Base-by-base conservation (phyloP, 2,888 invertebrate species). In the Clivina fossor region DNA sequence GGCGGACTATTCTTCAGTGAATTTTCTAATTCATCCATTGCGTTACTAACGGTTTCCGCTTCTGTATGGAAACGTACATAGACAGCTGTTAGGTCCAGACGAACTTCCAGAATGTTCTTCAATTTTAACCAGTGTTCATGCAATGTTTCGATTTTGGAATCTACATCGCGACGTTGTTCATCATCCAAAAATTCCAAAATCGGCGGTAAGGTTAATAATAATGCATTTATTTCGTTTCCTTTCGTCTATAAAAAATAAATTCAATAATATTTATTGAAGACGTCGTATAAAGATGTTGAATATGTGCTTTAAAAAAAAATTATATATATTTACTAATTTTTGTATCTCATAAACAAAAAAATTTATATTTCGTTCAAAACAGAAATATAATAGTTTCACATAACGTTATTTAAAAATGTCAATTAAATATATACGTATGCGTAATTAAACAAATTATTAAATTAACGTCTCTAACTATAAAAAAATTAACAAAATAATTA, bases 41-140 rank as follows among this genome's bases (percentile, higher is more conserved):
- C 83, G 57, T 77, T 78, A 58, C 79, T 78, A 40, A 89, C 77
- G 67, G 82, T 80, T 57, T 83, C 80, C 15, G 85, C 84, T 60
- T 82, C 80, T 65, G 82, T 80, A 64, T 87, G 86, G 73, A 90
- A 89, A 62, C 85, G 82, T 33, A 86, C 82, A 65, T 88, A 87
- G 59, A 83, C 71, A 33, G 80, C 79, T 11, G 84, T 80, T 13
- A 88, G 74, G 59, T 84, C 81, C 56, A 89, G 79, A 54, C 90
- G 80, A 55, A 76, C 77, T 57, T 84, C 77, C 4, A 86, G 71
- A 19, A 80, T 69, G 59, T 79, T 79, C 63, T 82, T 81, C 4
- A 84, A 73, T 58, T 80, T 78, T 20, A 79, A 74, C 85, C 85
- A 86, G 43, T 82, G 78, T 28, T 81, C 78, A 56, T 81, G 80